These are phyloP conservation scores for Tethya wilhelma DNA, from an alignment of 37 sponge, comb jelly and placozoan species.

Conservation along the genomic window DNA sequence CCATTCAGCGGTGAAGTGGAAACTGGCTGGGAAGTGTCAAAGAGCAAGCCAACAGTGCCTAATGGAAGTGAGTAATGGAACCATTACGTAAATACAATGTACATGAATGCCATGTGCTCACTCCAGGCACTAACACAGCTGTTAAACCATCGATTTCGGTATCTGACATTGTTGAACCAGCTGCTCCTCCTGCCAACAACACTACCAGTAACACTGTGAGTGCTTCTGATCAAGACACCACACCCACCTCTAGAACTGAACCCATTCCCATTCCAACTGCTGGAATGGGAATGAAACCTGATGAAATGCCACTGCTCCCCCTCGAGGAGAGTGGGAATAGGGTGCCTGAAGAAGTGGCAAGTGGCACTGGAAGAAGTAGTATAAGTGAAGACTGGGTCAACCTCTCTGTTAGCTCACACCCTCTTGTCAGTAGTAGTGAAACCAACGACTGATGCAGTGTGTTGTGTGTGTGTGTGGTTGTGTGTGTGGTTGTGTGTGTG, in stretches of 20 bases:
- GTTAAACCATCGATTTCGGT: too few species aligned
- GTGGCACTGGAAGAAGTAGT: neutral
- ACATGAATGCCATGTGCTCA: too few species aligned
- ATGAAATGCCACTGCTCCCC: neutral
- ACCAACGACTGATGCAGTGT: too few species aligned
- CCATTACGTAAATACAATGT: too few species aligned
- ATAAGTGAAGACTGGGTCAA: slow-evolving; percentile 27
- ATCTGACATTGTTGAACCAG: too few species aligned
- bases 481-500: slow-evolving; percentile 43
- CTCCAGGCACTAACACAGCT: too few species aligned
- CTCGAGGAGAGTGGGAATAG: neutral
- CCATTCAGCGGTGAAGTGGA: slow-evolving; percentile 54
- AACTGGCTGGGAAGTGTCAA: neutral
- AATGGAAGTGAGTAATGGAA: too few species aligned
- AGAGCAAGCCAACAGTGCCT: too few species aligned
- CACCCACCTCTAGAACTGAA: neutral
- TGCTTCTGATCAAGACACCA: neutral
- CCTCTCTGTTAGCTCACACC: slow-evolving; percentile 5
- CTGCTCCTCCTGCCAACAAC: too few species aligned
- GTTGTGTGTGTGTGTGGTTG: slow-evolving; percentile 37
- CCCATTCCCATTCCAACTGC: neutral
- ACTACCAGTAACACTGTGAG: neutral
- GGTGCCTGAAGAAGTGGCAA: neutral
- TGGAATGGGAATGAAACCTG: neutral
- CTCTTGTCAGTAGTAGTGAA: slow-evolving; percentile 7